These are phyloP conservation scores for Pluvianellus socialis DNA, from an alignment of 2,113 vertebrate genomes.

Conservation along the genomic window DNA sequence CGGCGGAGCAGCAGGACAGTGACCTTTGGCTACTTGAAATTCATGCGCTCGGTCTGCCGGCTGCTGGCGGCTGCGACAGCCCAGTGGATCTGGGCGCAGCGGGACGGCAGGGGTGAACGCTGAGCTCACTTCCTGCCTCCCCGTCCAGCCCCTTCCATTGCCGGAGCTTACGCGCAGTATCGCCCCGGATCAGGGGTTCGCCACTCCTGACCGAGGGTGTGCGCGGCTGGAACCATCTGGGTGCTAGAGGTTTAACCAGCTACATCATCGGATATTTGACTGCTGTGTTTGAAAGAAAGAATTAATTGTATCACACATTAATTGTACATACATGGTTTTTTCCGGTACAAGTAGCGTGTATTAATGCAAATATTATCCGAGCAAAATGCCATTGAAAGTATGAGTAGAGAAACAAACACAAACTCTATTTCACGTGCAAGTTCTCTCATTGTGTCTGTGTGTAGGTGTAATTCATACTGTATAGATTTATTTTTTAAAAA, in stretches of 20 bases:
- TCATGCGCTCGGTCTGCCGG: accelerated
- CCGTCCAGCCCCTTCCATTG: background rate
- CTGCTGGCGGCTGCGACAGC: background rate
- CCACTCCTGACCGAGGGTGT: background rate
- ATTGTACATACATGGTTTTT: background rate
- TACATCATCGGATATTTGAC: background rate
- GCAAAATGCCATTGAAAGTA: background rate
- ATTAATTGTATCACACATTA: background rate
- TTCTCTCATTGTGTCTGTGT: background rate
- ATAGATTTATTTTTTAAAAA: background rate
- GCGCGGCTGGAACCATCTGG: background rate
- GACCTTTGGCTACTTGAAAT: background rate
- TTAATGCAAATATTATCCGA: background rate
- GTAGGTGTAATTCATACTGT: background rate
- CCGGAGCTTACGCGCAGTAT: background rate
- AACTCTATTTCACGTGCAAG: background rate
- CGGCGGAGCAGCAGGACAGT: background rate
- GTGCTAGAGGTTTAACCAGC: background rate
- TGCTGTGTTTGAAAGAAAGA: background rate
- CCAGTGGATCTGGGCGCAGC: too few relatives aligned
- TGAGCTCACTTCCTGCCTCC: too few relatives aligned
- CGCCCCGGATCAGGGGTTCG: background rate
- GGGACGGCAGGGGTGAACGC: too few relatives aligned
- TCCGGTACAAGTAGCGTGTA: background rate
- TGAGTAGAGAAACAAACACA: background rate